Conservation (phyloP, 2,113 vertebrate species). For the Platanista minor region DNA sequence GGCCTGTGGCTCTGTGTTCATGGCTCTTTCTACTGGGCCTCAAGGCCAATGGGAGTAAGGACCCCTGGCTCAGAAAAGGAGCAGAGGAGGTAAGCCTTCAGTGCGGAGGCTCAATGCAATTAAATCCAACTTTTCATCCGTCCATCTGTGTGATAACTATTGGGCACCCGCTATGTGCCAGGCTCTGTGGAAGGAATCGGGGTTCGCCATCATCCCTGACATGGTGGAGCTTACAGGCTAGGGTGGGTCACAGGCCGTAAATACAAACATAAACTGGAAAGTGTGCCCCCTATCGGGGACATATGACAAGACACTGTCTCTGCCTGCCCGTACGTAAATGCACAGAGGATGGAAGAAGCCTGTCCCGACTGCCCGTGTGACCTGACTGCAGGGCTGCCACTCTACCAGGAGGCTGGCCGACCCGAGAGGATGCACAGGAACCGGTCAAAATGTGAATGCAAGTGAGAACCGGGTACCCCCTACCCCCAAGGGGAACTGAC, state of each 20-base stretch:
- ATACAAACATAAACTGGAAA: not conserved
- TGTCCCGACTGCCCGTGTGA: not conserved
- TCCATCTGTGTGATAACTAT: fast-evolving
- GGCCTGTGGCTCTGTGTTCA: not conserved
- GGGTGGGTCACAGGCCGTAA: not conserved
- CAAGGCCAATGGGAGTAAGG: not conserved
- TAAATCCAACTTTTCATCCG: not conserved
- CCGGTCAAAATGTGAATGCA: not conserved
- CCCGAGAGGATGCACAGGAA: not conserved
- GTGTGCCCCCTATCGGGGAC: fast-evolving
- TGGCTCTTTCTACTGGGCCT: not conserved
- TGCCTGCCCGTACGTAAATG: not conserved
- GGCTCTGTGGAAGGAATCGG: not conserved
- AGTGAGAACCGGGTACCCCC: not conserved
- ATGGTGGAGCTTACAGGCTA: too few relatives aligned
- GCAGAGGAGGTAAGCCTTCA: not conserved
- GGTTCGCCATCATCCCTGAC: not conserved
- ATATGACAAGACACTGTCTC: not conserved
- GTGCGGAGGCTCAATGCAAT: not conserved
- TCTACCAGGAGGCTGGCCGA: not conserved
- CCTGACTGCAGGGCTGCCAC: not conserved
- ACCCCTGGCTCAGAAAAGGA: not conserved
- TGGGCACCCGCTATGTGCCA: not conserved
- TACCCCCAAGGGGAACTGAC: fast-evolving
- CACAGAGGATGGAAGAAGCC: not conserved